phyloP scores from a whole-genome alignment of 2,797 vertebrate genomes.

The Pseudochirops corinnae region DNA sequence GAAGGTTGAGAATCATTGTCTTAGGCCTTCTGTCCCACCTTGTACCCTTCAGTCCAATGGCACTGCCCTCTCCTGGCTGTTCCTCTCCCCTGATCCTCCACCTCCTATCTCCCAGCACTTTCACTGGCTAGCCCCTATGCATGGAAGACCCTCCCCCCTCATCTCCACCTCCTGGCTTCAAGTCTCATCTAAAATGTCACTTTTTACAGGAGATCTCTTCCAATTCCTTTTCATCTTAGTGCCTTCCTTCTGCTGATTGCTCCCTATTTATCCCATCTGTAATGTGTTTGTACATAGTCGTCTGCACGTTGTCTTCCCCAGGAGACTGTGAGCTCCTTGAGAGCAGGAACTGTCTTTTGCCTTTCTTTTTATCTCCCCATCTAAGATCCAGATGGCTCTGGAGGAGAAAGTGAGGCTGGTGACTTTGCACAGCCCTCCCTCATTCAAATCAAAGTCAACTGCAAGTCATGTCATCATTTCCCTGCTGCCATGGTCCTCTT shows the following conservation, averaged over 20 bases:
- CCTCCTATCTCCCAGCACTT: neutral
- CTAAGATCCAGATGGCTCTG: no score
- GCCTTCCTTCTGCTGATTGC: neutral
- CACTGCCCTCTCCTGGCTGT: neutral
- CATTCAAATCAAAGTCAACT: no score
- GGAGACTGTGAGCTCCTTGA: neutral
- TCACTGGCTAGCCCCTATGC: neutral
- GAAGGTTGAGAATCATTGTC: neutral
- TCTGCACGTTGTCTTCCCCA: neutral
- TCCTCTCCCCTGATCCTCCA: neutral
- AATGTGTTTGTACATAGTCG: neutral
- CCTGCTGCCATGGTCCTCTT: no score
- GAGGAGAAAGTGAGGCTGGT: no score
- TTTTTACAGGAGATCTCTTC: neutral
- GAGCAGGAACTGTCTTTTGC: neutral
- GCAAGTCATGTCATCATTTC: no score
- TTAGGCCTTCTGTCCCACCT: neutral
- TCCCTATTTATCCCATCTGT: neutral
- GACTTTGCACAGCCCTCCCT: no score
- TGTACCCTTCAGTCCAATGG: neutral
- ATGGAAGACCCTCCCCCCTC: neutral
- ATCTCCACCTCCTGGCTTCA: neutral
- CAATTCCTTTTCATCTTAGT: neutral
- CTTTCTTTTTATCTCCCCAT: neutral
- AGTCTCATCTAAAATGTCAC: neutral